Evolutionary conservation across 1,140 invertebrate genomes (phyloP), one percentile per base, ranked within the genome.

Genomic region (Elymnias hypermnestra): DNA sequence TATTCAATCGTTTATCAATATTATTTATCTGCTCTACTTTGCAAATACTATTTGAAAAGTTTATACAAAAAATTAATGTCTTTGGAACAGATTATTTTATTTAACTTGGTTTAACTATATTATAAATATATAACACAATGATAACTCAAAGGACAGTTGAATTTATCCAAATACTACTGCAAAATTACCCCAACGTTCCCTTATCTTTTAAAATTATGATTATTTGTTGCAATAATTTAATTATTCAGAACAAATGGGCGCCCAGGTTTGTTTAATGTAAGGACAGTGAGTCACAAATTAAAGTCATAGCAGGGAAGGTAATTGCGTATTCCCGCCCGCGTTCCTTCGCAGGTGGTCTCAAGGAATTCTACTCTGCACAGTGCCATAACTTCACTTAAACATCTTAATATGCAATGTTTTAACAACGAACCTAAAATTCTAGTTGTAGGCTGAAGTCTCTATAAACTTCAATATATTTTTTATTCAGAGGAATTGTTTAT

Each of bases 321-420:
- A 63, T 59, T 60, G 53, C 54, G 48, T 60, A 64, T 58, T 56
- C 50, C 38, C 14, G 44, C 37, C 37, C 45, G 44, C 41, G 36
- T 48, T 53, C 35, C 51, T 43, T 57, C 62, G 54, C 62, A 61
- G 62, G 62, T 61, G 62, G 57, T 59, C 56, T 46, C 29, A 23
- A 44, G 50, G 29, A 51, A 52, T 53, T 49, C 50, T 45, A 46
- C 38, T 46, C 50, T 38, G 40, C 17, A 19, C 41, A 57, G 55
- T 57, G 57, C 53, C 57, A 57, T 64, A 60, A 60, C 56, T 60
- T 57, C 35, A 50, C 40, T 48, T 38, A 37, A 45, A 45, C 41
- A 35, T 55, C 52, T 50, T 60, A 48, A 60, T 60, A 60, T 52
- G 49, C 57, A 60, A 60, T 60, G 53, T 52, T 52, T 55, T 52